A percentile compares a stretch with the other conserved stretches of the same genome.
Conservation (phyloP, 2,888 invertebrate genomes). For the Idaea straminata region DNA sequence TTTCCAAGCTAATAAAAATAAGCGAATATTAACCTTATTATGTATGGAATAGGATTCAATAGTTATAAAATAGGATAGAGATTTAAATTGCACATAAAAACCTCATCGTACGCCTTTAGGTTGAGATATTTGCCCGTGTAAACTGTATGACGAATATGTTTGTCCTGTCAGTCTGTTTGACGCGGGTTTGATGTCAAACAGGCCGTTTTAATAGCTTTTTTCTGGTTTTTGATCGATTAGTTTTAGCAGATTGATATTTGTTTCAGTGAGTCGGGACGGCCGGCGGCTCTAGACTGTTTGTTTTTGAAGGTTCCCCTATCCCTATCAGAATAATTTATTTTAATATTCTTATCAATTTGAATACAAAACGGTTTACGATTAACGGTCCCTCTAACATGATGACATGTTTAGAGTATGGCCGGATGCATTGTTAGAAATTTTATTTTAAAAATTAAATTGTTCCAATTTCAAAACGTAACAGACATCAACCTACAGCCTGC, state of each 20-base stretch:
- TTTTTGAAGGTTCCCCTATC: not conserved
- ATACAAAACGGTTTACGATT: too few species aligned
- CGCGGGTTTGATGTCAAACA: constrained; percentile 36
- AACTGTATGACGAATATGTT: constrained; percentile 52
- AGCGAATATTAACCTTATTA: constrained; percentile 21
- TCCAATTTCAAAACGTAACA: not conserved
- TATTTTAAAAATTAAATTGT: not conserved
- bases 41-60: constrained; percentile 13
- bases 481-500: not conserved
- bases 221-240: constrained; percentile 25
- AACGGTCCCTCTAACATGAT: too few species aligned
- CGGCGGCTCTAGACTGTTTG: constrained; percentile 10
- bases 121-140: constrained; percentile 49
- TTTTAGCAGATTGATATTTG: constrained; percentile 23
- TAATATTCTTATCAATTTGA: too few species aligned
- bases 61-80: constrained; percentile 7
- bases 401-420: too few species aligned
- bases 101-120: constrained; percentile 39
- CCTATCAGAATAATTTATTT: too few species aligned
- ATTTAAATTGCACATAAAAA: constrained; percentile 32
- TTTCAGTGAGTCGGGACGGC: constrained; percentile 16
- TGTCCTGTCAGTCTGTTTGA: constrained; percentile 35
- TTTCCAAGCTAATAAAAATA: not conserved
- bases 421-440: too few species aligned
- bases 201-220: constrained; percentile 39